Evolutionary conservation across 2,113 vertebrate genomes (phyloP).

Genomic region (Hydrochoerus hydrochaeris): DNA sequence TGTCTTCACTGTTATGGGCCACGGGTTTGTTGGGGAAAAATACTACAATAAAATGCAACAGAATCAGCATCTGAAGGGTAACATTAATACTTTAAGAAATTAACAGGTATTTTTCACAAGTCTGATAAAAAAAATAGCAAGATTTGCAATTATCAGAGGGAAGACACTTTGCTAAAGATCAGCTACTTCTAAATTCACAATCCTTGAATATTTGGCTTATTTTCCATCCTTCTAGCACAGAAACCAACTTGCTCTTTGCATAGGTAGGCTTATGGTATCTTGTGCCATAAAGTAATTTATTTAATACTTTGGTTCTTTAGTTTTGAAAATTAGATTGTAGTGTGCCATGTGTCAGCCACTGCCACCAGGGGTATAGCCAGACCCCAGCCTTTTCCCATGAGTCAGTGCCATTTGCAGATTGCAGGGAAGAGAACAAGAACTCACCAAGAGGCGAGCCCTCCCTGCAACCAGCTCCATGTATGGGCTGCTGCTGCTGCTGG

Average conservation of each 20-base stretch:
- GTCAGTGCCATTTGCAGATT: too few relatives aligned
- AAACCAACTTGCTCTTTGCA: too few relatives aligned
- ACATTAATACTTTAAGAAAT: not conserved
- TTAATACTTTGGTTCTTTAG: not conserved
- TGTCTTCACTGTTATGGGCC: not conserved
- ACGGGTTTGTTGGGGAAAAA: not conserved
- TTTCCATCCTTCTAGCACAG: too few relatives aligned
- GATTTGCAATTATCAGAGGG: not conserved
- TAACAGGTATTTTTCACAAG: not conserved
- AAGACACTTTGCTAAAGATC: not conserved
- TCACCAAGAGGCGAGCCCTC: too few relatives aligned
- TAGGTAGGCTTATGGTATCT: too few relatives aligned
- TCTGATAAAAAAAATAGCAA: not conserved
- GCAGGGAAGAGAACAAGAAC: too few relatives aligned
- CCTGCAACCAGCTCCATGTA: too few relatives aligned
- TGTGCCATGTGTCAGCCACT: too few relatives aligned
- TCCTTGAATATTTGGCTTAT: too few relatives aligned
- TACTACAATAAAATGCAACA: not conserved
- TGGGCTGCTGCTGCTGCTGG: too few relatives aligned
- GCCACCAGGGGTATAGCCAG: too few relatives aligned
- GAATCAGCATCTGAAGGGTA: not conserved
- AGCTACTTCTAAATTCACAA: not conserved
- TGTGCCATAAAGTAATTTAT: not conserved
- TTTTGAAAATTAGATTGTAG: conserved; percentile 25
- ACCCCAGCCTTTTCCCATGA: too few relatives aligned